These are phyloP conservation scores for Heliconius himera DNA, from an alignment of 1,140 invertebrate genomes.

Conservation along the genomic window DNA sequence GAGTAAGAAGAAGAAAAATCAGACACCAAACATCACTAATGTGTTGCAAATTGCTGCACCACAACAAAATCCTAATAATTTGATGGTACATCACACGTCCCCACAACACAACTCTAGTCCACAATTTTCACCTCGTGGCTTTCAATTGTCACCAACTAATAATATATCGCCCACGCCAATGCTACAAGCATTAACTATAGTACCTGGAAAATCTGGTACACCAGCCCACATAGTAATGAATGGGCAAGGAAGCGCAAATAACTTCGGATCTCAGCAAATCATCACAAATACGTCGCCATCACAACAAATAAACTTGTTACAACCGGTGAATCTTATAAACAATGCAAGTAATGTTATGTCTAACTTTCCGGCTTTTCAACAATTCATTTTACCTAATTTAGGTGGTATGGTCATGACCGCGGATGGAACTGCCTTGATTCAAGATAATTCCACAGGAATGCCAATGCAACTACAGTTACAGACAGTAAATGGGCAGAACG, in stretches of 20 bases:
- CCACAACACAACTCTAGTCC: constrained; percentile 82
- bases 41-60: constrained; percentile 87
- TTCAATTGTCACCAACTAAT: constrained; percentile 84
- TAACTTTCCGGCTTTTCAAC: constrained; percentile 90
- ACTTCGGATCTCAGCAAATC: constrained; percentile 86
- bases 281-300: constrained; percentile 87
- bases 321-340: constrained; percentile 90
- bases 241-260: constrained; percentile 83
- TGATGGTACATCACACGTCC: constrained; percentile 74
- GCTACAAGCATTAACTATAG: constrained; percentile 88
- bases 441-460: constrained; percentile 85
- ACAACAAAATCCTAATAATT: constrained; percentile 79
- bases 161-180: constrained; percentile 84
- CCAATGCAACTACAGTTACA: constrained; percentile 90
- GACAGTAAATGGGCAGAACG: constrained; percentile 90
- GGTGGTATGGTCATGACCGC: constrained; percentile 90
- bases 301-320: constrained; percentile 89
- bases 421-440: constrained; percentile 86
- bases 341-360: constrained; percentile 87
- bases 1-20: constrained; percentile 88
- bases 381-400: constrained; percentile 90
- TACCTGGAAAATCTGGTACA: constrained; percentile 87
- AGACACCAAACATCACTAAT: constrained; percentile 87
- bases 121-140: constrained; percentile 85
- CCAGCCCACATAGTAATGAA: constrained; percentile 88